Conservation (phyloP, 2,888 invertebrate species). For the Lissocephala sabroskyi region DNA sequence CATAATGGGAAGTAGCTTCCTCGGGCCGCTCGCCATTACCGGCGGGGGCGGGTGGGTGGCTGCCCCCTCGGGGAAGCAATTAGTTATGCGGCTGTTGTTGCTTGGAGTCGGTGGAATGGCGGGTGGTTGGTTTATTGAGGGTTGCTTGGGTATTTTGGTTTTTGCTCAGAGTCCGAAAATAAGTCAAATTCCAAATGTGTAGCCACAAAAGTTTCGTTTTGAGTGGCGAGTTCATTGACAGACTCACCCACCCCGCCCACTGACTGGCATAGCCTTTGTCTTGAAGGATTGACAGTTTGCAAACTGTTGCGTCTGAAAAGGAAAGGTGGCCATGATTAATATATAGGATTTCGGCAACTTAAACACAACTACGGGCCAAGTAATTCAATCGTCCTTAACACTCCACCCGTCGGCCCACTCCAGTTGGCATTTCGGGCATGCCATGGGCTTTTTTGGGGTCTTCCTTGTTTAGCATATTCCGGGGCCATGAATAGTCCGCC, state of each 20-base stretch:
- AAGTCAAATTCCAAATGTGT: conserved; percentile 49
- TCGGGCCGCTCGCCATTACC: conserved; percentile 9
- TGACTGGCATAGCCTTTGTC: too few species aligned
- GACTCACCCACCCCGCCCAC: conserved; percentile 18
- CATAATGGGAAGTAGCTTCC: conserved; percentile 19
- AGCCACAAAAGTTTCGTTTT: conserved; percentile 25
- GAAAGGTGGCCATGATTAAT: conserved; percentile 35
- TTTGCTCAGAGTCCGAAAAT: conserved; percentile 12
- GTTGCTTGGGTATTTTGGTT: conserved; percentile 26
- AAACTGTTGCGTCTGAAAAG: neutral
- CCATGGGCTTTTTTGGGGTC: neutral
- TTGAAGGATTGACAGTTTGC: conserved; percentile 25
- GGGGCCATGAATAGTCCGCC: conserved; percentile 60
- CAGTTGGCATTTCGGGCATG: conserved; percentile 1
- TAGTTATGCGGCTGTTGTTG: conserved; percentile 52
- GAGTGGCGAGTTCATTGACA: conserved; percentile 38
- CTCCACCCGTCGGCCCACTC: too few species aligned
- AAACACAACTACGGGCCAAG: too few species aligned
- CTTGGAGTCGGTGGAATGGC: neutral
- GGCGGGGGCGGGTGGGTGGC: neutral
- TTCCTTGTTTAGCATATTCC: conserved; percentile 49
- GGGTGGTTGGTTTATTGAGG: neutral
- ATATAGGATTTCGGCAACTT: conserved; percentile 7
- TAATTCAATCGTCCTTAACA: too few species aligned
- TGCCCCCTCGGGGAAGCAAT: conserved; percentile 29